Evolutionary conservation across 2,888 invertebrate genomes (phyloP).

Genomic region (Chorisops tibialis): DNA sequence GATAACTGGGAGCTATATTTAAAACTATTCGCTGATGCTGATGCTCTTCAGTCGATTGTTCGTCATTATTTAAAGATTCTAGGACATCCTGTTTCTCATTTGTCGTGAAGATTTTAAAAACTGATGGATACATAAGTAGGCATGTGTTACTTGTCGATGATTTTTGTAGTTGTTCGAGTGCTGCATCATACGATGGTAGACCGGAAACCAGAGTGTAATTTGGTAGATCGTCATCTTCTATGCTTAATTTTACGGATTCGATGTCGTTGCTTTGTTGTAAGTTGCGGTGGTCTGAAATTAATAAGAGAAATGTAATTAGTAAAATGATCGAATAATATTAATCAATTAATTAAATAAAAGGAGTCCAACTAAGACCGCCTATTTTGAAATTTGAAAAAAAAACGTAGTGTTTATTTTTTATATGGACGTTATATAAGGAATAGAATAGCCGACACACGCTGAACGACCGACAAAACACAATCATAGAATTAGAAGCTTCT

Average conservation of each 20-base stretch:
- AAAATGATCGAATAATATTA: no score
- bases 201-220: conserved; percentile 64
- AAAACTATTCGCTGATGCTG: background rate
- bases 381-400: no score
- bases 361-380: no score
- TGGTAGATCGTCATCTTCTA: conserved; percentile 56
- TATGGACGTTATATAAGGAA: no score
- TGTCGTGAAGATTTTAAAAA: conserved; percentile 28
- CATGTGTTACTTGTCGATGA: conserved; percentile 36
- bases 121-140: conserved; percentile 25
- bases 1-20: conserved; percentile 8
- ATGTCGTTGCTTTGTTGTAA: conserved; percentile 38
- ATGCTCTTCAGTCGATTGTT: background rate
- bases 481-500: no score
- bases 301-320: no score
- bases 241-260: conserved; percentile 47
- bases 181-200: conserved; percentile 62
- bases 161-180: conserved; percentile 57
- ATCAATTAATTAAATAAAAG: no score
- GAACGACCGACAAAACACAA: no score
- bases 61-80: background rate
- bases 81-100: conserved; percentile 21
- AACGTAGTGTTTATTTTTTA: no score
- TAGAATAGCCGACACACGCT: no score
- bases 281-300: conserved; percentile 38